Conservation (phyloP, 2,797 vertebrate genomes). For the Thaleichthys pacificus region DNA sequence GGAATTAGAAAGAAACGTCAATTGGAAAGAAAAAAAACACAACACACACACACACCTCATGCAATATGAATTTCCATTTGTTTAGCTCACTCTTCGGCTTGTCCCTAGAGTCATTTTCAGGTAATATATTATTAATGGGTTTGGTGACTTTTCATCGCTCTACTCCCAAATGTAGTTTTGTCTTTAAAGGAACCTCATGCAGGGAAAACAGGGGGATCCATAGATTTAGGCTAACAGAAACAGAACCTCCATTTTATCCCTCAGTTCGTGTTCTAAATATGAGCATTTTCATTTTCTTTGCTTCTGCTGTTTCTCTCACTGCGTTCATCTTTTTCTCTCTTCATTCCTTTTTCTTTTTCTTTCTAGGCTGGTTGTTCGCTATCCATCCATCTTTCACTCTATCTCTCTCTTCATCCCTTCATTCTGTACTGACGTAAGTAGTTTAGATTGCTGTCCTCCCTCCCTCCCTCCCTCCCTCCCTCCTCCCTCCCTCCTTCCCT, state of each 20-base stretch:
- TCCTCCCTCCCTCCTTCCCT: conserved; percentile 20
- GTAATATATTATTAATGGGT: conserved; percentile 68
- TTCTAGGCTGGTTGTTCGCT: not conserved
- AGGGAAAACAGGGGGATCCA: conserved; percentile 27
- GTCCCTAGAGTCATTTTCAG: conserved; percentile 56
- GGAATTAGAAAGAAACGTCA: conserved; percentile 72
- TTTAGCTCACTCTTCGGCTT: conserved; percentile 51
- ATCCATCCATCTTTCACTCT: conserved; percentile 23
- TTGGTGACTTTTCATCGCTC: conserved; percentile 47
- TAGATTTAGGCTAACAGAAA: conserved; percentile 31
- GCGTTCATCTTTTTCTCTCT: conserved; percentile 42
- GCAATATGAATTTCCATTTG: conserved; percentile 73
- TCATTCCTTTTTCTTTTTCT: not conserved
- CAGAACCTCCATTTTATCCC: conserved; percentile 41
- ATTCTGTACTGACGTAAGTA: not conserved
- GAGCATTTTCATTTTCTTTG: not conserved
- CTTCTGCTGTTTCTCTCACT: conserved; percentile 38
- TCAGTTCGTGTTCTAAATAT: conserved; percentile 19
- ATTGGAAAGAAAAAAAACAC: conserved; percentile 55
- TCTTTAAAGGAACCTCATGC: conserved; percentile 21
- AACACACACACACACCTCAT: conserved; percentile 45
- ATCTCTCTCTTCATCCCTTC: conserved; percentile 2
- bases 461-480: conserved; percentile 24
- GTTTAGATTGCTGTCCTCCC: too few species aligned
- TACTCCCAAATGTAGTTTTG: conserved; percentile 23